Base-by-base conservation (phyloP, 1,140 invertebrate species). In the Pomacea maculata region DNA sequence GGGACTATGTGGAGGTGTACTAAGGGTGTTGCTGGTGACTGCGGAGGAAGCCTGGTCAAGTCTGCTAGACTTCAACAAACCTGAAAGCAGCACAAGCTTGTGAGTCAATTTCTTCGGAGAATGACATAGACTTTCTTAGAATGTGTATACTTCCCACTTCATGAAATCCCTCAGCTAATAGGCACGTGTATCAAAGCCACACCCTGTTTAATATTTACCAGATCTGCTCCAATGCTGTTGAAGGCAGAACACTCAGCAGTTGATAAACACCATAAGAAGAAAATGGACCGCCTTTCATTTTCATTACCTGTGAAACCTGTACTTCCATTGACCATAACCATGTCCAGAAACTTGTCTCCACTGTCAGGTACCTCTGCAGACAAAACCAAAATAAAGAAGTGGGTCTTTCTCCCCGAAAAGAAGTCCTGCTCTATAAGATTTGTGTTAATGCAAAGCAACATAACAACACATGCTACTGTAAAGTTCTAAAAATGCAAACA, bases 281-380 rank as follows among this genome's bases (percentile, higher is more conserved):
- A 45, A 45, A 45, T 45, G 34, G 34, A 45, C 6, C 2, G 6
- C 34, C 34, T 45, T 45, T 45, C 2, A 45, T 45, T 45, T 45
- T 8, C 77, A 75, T 70, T 75, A 83, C 82, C 78, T 81, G 64
- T 67, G 68, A 78, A 78, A 9, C 77, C 77, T n/a, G 77, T 52
- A n/a, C 57, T 71, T n/a, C 77, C 77, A 71, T 57, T 67, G 21
- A 71, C 77, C 15, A 70, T n/a, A n/a, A 78, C 77, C 77, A 78
- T 70, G 17, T 78, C 77, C 77, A 78, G 77, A 25, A 78, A 78
- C 77, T 78, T 78, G 77, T 78, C 77, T 11, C 77, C 77, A 21
- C 45, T 54, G 15, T 78, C 67, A 17, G 65, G 14, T 1, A 7
- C 52, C 45, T 78, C 77, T 78, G 77, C 34, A 78, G n/a, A 55